phyloP scores from a whole-genome alignment of 2,797 vertebrate species.

The Xenentodon cancila region DNA sequence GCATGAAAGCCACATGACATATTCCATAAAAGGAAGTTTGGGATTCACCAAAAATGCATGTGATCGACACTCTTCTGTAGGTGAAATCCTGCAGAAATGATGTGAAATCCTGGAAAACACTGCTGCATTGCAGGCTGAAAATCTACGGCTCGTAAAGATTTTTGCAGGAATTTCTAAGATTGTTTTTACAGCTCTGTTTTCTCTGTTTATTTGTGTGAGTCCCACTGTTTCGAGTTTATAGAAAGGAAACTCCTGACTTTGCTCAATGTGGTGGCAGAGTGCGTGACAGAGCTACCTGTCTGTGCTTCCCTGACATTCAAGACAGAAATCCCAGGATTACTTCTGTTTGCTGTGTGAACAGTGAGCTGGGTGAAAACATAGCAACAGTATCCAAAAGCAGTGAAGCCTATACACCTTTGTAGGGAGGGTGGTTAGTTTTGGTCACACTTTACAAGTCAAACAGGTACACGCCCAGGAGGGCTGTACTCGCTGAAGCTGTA shows the following conservation, averaged over 20 bases:
- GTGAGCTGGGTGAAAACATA: slow-evolving; percentile 57
- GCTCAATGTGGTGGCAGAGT: slow-evolving; percentile 34
- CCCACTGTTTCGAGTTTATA: not conserved
- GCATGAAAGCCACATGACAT: slow-evolving; percentile 30
- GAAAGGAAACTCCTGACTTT: slow-evolving; percentile 54
- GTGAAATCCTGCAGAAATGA: not conserved
- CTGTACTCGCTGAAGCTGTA: not conserved
- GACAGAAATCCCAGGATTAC: slow-evolving; percentile 57
- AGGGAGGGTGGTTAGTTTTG: not conserved
- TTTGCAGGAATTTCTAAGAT: slow-evolving; percentile 14
- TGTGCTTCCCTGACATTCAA: slow-evolving; percentile 54
- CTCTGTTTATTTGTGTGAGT: no score
- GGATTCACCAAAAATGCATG: slow-evolving; percentile 42
- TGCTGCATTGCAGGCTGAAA: not conserved
- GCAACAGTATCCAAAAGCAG: slow-evolving; percentile 71
- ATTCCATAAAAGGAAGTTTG: slow-evolving; percentile 26
- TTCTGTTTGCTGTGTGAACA: slow-evolving; percentile 56
- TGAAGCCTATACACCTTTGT: slow-evolving; percentile 38
- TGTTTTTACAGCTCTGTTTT: not conserved
- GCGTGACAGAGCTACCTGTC: slow-evolving; percentile 38
- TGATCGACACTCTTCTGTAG: no score
- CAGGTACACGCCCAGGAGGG: slow-evolving; percentile 2
- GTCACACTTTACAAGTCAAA: slow-evolving; percentile 11
- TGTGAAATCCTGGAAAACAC: slow-evolving; percentile 27
- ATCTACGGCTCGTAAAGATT: not conserved